Evolutionary conservation across 2,797 vertebrate species (phyloP).

Genomic region (Hybognathus amarus): DNA sequence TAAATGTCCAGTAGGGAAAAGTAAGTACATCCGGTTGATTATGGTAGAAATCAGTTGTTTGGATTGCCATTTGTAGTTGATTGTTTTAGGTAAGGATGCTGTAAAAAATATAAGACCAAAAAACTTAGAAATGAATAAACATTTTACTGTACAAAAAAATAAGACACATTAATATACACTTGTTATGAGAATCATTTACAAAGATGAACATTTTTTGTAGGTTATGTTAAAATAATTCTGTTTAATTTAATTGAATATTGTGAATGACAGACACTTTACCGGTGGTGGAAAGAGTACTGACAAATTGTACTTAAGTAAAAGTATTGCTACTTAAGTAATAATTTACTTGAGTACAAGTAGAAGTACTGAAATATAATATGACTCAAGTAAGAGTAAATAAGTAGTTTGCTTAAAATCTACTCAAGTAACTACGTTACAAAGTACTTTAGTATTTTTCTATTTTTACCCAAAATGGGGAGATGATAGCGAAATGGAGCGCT

Average conservation of each 20-base stretch:
- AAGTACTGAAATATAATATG: no score
- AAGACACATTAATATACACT: background rate
- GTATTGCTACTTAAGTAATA: no score
- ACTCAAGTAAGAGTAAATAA: no score
- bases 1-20: background rate
- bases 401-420: no score
- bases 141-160: background rate
- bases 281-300: no score
- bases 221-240: background rate
- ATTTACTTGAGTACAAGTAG: no score
- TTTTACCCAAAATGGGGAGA: no score
- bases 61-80: background rate
- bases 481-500: no score
- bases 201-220: background rate
- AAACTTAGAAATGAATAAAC: background rate
- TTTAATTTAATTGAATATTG: background rate
- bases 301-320: no score
- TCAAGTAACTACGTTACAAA: no score
- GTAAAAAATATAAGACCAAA: background rate
- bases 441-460: no score
- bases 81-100: background rate
- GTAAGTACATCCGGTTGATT: background rate
- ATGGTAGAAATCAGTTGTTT: background rate
- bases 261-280: background rate
- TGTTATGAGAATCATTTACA: background rate